These are phyloP conservation scores for Acrobasis consociella DNA, from an alignment of 2,888 invertebrate species.

Conservation along the genomic window DNA sequence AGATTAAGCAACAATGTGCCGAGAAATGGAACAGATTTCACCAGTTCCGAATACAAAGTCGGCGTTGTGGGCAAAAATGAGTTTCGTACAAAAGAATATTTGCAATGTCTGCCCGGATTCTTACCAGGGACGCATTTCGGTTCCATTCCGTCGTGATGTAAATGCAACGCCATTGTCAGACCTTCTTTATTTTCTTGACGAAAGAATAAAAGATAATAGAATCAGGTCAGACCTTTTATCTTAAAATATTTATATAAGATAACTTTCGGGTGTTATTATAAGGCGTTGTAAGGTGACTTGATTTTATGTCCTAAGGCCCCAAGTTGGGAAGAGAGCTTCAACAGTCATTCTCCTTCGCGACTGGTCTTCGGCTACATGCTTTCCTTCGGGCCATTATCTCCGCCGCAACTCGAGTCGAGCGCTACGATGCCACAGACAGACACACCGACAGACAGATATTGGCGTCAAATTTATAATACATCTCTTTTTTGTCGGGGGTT, in stretches of 20 bases:
- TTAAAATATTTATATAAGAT: neutral
- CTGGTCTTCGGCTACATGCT: too few relatives aligned
- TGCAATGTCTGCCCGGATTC: constrained; percentile 41
- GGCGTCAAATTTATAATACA: too few relatives aligned
- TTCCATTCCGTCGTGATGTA: constrained; percentile 31
- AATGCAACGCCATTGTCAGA: neutral
- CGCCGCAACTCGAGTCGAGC: too few relatives aligned
- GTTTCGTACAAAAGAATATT: constrained; percentile 44
- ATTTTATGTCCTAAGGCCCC: too few relatives aligned
- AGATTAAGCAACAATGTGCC: constrained; percentile 3
- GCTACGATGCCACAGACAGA: too few relatives aligned
- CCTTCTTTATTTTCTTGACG: neutral
- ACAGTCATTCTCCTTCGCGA: too few relatives aligned
- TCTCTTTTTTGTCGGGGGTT: too few relatives aligned
- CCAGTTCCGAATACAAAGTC: constrained; percentile 4
- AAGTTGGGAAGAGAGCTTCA: too few relatives aligned
- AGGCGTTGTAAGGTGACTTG: neutral
- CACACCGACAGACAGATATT: too few relatives aligned
- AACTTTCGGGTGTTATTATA: neutral
- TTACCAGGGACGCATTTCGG: constrained; percentile 44
- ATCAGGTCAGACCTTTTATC: neutral
- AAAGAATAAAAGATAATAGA: neutral
- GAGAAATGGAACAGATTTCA: neutral
- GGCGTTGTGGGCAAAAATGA: constrained; percentile 37
- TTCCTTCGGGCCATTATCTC: too few relatives aligned